Evolutionary conservation across 53 echinoderm and acorn worm species (phyloP), one percentile per base, ranked within the genome.

Genomic region (Temnopleurus reevesii): DNA sequence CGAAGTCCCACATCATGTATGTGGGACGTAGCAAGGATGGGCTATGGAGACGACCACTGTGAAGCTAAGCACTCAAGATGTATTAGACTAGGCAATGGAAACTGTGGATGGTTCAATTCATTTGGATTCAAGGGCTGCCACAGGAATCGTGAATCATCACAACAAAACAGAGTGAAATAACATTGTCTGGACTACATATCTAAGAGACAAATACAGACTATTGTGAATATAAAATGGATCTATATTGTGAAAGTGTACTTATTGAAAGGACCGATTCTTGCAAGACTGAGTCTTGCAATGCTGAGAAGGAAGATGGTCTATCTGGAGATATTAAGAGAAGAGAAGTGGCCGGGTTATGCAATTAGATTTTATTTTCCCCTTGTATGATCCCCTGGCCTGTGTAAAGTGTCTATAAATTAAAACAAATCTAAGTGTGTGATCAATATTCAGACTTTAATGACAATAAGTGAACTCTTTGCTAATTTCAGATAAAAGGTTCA

Each of bases 61-160:
- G 95, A 95, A 53, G 92, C 91, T 19, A 89, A 90, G 30, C 92
- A 92, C 71, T 97, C 97, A 5, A 90, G 97, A 24, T 97, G 97
- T 41, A 92, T 95, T 60, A 91, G 94, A 24, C 90, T 91, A 2
- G 89, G 91, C 2, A 86, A 91, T 55, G 97, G 95, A 66, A 84
- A 83, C 29, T 97, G 97, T 65, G 90, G 91, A 25, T 97, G 97
- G 97, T 92, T 90, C 77, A 91, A 88, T 76, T 92, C 93, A 2
- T 91, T 91, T 30, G 90, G 93, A 18, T 91, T 94, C 92, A 92
- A 92, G 57, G 94, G 91, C 12, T 97, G 97, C 51, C 58, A 91
- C 85, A 87, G 90, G 47, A 90, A 86, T 61, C 92, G 97, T 13
- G 57, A 41, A 44, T 90, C 81, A 47, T 92, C 92, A 90, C 81